Percentiles rank a stretch among this genome's conserved stretches.
Conservation (phyloP, 2,113 vertebrate genomes). For the Gnathonemus echidnorhynchus region DNA sequence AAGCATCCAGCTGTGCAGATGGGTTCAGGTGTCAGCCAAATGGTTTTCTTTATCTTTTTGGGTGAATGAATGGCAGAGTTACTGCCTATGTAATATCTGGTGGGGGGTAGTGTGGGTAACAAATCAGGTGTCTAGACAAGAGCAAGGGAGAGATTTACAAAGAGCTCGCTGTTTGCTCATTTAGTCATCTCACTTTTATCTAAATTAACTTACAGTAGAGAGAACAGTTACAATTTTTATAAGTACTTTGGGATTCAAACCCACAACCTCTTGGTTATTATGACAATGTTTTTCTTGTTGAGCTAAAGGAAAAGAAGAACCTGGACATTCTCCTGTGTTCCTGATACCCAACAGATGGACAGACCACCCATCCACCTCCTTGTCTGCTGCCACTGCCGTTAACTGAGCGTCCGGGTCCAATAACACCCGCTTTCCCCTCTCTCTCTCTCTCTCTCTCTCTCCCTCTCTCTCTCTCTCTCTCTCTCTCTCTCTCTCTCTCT, state of each 20-base stretch:
- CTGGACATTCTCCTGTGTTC: not conserved
- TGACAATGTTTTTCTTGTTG: not conserved
- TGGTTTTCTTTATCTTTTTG: not conserved
- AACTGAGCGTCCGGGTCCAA: not conserved
- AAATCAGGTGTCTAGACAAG: not conserved
- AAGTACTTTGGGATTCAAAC: not conserved
- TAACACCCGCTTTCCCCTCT: not conserved
- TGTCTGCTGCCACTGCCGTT: conserved; percentile 4
- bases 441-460: conserved; percentile 22
- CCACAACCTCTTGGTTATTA: not conserved
- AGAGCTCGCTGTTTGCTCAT: not conserved
- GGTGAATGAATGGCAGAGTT: not conserved
- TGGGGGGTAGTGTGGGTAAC: not conserved
- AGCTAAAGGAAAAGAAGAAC: not conserved
- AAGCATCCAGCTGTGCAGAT: not conserved
- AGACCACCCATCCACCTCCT: conserved; percentile 21
- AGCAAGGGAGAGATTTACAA: not conserved
- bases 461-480: conserved; percentile 20
- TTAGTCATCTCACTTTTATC: not conserved
- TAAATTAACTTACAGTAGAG: not conserved
- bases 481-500: conserved; percentile 48
- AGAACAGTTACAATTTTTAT: not conserved
- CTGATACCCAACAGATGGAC: not conserved
- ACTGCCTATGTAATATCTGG: not conserved
- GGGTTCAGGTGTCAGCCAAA: not conserved